Evolutionary conservation across 1,140 invertebrate species (phyloP), one percentile per base, ranked within the genome.

Genomic region (Agrilus planipennis): DNA sequence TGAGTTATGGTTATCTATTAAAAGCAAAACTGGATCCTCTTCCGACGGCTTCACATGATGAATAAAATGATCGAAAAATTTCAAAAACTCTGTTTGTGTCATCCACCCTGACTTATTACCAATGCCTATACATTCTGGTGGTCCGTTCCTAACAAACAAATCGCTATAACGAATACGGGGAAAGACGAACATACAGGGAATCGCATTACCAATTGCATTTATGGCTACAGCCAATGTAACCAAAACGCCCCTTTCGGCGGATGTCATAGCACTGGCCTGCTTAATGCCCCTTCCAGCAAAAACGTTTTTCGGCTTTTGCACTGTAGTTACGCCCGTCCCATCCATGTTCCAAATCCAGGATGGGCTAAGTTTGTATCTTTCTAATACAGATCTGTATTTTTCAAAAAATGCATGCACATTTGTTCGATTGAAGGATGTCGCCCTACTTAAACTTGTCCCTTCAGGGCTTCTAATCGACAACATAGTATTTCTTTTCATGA

Each of bases 241-340:
- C 11, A 43, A 39, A 11, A 27, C 35, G 3, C 36, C 45, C 20
- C 41, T 39, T 28, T 46, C 41, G 10, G 17, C 45, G 2, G 41
- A 46, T 15, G 45, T 46, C 19, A 46, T 11, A 39, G 55, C 52
- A 34, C 58, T 51, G 9, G 68, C 44, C 41, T 52, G 52, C 45
- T 58, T 56, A 18, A 39, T 37, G 12, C 59, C 59, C 36, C 44
- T 60, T 11, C 32, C 42, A 15, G 57, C 60, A 22, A 69, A n/a
- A 22, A 67, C 47, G 49, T 55, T 55, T 38, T 39, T 37, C 3
- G 64, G 51, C 25, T 60, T 60, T 46, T 67, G 61, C 4, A 68
- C 65, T 17, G 64, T 68, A n/a, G 57, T 68, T 4, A 58, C 51
- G 2, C 53, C 60, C 10, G 57, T 67, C 50, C 65, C 63, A 47